A percentile compares a stretch with the other conserved stretches of the same genome.
These are phyloP conservation scores for Schrankia costaestrigalis DNA, from an alignment of 2,888 invertebrate species.

Conservation along the genomic window DNA sequence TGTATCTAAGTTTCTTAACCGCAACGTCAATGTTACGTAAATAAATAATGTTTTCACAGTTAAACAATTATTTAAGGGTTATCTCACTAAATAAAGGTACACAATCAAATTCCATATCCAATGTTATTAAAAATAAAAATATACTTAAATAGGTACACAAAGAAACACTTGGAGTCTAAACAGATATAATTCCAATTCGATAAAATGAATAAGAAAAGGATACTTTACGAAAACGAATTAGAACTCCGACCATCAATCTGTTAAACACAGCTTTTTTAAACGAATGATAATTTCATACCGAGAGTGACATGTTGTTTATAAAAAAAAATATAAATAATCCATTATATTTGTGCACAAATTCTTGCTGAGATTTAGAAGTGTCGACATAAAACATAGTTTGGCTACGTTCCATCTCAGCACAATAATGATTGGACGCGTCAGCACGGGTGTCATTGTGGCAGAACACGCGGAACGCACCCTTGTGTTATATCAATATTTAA, in stretches of 20 bases:
- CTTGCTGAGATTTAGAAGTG: slow-evolving; percentile 17
- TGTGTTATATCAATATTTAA: slow-evolving; percentile 43
- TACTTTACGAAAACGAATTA: too few relatives aligned
- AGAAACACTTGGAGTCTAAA: too few relatives aligned
- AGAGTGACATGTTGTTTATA: too few relatives aligned
- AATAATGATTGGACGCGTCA: slow-evolving; percentile 27
- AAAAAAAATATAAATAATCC: slow-evolving; percentile 1
- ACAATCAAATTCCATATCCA: too few relatives aligned
- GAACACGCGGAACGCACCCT: slow-evolving; percentile 32
- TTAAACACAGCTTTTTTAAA: too few relatives aligned
- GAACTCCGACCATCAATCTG: too few relatives aligned
- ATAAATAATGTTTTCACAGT: too few relatives aligned
- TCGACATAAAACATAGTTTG: slow-evolving; percentile 21
- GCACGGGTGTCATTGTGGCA: slow-evolving; percentile 21
- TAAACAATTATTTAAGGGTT: slow-evolving; percentile 14
- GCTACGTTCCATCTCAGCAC: slow-evolving; percentile 25
- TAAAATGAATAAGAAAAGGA: too few relatives aligned
- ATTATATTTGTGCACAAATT: slow-evolving; percentile 11
- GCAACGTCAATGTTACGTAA: slow-evolving; percentile 9
- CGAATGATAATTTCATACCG: too few relatives aligned
- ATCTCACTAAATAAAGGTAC: slow-evolving; percentile 13
- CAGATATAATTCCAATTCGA: too few relatives aligned
- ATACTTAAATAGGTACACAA: too few relatives aligned
- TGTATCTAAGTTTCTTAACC: slow-evolving; percentile 13
- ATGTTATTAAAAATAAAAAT: too few relatives aligned